A percentile compares a stretch with the other conserved stretches of the same genome.
These are phyloP conservation scores for Sylvilagus bachmani DNA, from an alignment of 2,113 vertebrate genomes.

Conservation along the genomic window DNA sequence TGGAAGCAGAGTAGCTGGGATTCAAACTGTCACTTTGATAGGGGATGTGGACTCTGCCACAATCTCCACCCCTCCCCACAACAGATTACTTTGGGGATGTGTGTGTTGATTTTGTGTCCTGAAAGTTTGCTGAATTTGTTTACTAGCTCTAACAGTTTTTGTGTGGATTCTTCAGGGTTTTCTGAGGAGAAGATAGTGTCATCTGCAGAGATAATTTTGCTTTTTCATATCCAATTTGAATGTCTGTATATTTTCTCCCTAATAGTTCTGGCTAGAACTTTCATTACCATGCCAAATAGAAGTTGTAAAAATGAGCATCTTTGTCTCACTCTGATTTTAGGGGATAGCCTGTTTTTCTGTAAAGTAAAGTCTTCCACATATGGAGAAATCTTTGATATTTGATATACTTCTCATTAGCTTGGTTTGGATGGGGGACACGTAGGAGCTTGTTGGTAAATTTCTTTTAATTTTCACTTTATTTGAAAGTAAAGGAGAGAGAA, in stretches of 20 bases:
- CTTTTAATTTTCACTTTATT: no score
- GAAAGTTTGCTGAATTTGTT: conserved; percentile 34
- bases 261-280: conserved; percentile 5
- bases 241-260: conserved; percentile 20
- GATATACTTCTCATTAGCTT: conserved; percentile 26
- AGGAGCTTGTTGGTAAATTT: background rate
- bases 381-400: conserved; percentile 43
- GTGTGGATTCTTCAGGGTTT: background rate
- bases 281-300: background rate
- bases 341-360: background rate
- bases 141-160: background rate
- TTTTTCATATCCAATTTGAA: conserved; percentile 44
- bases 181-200: background rate
- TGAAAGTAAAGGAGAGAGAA: no score
- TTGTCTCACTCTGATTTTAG: conserved; percentile 30
- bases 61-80: background rate
- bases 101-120: background rate
- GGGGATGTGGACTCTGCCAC: no score
- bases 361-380: conserved; percentile 17
- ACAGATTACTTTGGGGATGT: background rate
- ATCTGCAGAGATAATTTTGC: conserved; percentile 7
- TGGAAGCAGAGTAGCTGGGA: no score
- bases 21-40: no score
- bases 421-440: conserved; percentile 21
- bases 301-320: background rate